A percentile compares a stretch with the other conserved stretches of the same genome.
These are phyloP conservation scores for Pitangus sulphuratus DNA, from an alignment of 2,797 vertebrate species.

Conservation along the genomic window DNA sequence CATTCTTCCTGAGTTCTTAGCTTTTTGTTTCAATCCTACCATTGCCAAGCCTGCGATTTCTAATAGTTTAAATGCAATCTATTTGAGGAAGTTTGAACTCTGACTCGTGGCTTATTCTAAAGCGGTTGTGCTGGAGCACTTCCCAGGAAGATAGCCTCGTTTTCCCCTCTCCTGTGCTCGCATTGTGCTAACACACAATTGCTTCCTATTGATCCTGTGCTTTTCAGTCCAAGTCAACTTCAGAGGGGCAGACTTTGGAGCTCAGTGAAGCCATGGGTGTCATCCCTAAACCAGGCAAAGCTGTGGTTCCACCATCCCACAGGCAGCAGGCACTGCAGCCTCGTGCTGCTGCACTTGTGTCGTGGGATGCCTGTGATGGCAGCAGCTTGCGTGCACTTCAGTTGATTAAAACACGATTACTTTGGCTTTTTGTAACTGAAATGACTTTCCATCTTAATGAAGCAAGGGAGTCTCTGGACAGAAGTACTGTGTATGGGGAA, in stretches of 20 bases:
- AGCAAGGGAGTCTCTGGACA: slow-evolving; percentile 53
- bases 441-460: slow-evolving; percentile 50
- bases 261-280: neutral
- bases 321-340: neutral
- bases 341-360: neutral
- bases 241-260: neutral
- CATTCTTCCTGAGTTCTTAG: neutral
- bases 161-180: neutral
- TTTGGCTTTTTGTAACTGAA: slow-evolving; percentile 33
- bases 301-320: neutral
- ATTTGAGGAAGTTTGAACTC: neutral
- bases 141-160: neutral
- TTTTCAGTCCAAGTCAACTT: neutral
- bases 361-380: neutral
- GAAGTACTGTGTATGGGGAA: slow-evolving; percentile 8
- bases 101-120: neutral
- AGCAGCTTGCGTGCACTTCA: slow-evolving; percentile 11
- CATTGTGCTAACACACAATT: neutral
- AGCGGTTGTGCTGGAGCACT: neutral
- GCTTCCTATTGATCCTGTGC: neutral
- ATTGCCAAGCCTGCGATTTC: neutral
- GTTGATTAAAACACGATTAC: slow-evolving; percentile 38
- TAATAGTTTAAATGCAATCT: neutral
- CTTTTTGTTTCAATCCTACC: neutral
- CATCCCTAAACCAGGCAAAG: neutral